These are phyloP conservation scores for Rhabdomys dilectus DNA, from an alignment of 2,113 vertebrate species.

Conservation along the genomic window DNA sequence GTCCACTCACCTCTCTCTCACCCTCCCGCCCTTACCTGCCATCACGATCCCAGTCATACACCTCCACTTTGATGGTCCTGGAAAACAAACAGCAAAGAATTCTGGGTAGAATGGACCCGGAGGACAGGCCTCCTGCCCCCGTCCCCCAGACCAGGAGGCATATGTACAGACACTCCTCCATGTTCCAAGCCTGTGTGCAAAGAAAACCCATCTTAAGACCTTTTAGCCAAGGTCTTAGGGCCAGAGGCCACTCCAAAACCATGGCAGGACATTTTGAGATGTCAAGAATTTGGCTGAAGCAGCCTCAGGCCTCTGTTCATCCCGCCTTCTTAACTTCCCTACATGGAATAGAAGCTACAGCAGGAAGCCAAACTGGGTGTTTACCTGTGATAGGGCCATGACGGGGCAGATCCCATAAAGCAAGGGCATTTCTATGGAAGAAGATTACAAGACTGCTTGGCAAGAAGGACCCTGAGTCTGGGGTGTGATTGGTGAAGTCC, in stretches of 20 bases:
- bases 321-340: background rate
- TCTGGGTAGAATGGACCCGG: background rate
- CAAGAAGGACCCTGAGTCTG: fast-evolving
- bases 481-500: too few relatives aligned
- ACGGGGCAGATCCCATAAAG: background rate
- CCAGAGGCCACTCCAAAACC: background rate
- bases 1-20: background rate
- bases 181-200: background rate
- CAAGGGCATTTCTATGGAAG: background rate
- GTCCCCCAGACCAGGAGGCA: background rate
- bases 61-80: slow-evolving; percentile 97
- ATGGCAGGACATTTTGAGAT: background rate
- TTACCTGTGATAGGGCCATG: too few relatives aligned
- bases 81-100: slow-evolving; percentile 57
- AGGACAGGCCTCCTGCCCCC: background rate
- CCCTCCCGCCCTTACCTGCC: slow-evolving; percentile 90
- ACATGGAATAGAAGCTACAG: background rate
- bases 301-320: background rate
- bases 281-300: background rate
- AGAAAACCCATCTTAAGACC: background rate
- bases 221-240: background rate
- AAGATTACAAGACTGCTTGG: background rate
- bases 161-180: fast-evolving
- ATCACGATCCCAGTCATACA: slow-evolving; percentile 97
- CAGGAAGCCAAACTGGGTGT: background rate